phyloP scores from a whole-genome alignment of 92 coral and sea anemone genomes.

The Epizoanthus illoricatus region DNA sequence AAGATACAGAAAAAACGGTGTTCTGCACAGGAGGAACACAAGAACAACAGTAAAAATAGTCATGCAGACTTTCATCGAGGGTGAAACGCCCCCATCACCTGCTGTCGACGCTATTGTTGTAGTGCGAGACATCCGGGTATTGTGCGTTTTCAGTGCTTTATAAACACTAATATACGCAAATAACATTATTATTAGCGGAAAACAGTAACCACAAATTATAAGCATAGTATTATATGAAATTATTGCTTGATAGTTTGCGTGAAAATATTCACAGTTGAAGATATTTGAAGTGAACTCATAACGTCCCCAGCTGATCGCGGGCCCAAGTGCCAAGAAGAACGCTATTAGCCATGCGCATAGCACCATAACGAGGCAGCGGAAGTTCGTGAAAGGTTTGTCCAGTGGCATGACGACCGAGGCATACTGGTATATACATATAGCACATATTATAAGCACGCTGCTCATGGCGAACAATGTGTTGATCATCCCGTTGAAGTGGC shows the following conservation, averaged over 20 bases:
- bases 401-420: conserved; percentile 69
- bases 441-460: conserved; percentile 65
- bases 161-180: conserved; percentile 74
- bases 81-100: conserved; percentile 66
- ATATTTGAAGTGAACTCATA: conserved; percentile 91
- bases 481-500: conserved; percentile 86
- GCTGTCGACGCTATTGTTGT: conserved; percentile 66
- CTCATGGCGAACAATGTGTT: conserved; percentile 78
- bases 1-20: conserved; percentile 84
- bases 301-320: conserved; percentile 95
- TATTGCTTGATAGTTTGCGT: conserved; percentile 68
- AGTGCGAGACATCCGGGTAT: conserved; percentile 61
- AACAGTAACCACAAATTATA: conserved; percentile 74
- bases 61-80: conserved; percentile 68
- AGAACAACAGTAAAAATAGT: conserved; percentile 69
- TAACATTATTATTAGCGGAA: conserved; percentile 68
- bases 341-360: conserved; percentile 86
- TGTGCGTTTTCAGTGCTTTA: conserved; percentile 67
- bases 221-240: conserved; percentile 80
- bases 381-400: conserved; percentile 71
- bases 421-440: conserved; percentile 75
- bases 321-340: conserved; percentile 82
- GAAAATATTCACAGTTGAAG: conserved; percentile 85
- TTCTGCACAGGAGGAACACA: conserved; percentile 82
- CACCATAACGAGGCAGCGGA: conserved; percentile 87